Evolutionary conservation across 2,888 invertebrate genomes (phyloP).

Genomic region (Diabrotica balteata): DNA sequence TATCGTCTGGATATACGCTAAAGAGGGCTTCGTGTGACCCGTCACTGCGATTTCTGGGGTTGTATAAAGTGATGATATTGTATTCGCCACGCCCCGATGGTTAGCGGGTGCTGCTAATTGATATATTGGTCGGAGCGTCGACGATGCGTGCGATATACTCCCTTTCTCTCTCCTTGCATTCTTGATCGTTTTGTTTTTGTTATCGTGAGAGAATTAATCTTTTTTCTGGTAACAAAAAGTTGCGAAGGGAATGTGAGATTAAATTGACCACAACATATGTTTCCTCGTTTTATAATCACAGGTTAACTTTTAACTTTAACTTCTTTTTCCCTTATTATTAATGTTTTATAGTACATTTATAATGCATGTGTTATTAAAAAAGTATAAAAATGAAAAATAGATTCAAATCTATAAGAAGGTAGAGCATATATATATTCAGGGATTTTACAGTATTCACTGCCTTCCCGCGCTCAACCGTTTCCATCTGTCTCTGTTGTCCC

Average conservation of each 20-base stretch:
- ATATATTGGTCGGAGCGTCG: slow-evolving; percentile 55
- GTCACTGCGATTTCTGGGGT: slow-evolving; percentile 27
- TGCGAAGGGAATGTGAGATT: slow-evolving; percentile 1
- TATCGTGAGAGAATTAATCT: slow-evolving; percentile 44
- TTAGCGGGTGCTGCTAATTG: slow-evolving; percentile 59
- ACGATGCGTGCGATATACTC: slow-evolving; percentile 44
- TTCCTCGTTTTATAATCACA: too few species aligned
- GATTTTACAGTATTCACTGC: too few species aligned
- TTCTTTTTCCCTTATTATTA: too few species aligned
- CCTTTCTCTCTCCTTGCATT: slow-evolving; percentile 16
- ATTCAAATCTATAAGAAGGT: too few species aligned
- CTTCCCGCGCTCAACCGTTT: too few species aligned
- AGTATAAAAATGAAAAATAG: too few species aligned
- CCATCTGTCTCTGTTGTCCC: too few species aligned
- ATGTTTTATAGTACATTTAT: too few species aligned
- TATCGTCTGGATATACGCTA: neutral
- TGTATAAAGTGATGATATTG: slow-evolving; percentile 40
- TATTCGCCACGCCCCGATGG: slow-evolving; percentile 56
- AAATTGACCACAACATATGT: neutral
- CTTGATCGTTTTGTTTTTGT: slow-evolving; percentile 37
- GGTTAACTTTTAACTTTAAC: too few species aligned
- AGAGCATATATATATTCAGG: too few species aligned
- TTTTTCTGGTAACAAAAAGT: slow-evolving; percentile 9
- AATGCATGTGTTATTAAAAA: too few species aligned
- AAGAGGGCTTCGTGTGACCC: slow-evolving; percentile 8